A percentile compares a stretch with the other conserved stretches of the same genome.
Conservation (phyloP, 2,113 vertebrate species). For the Carassius auratus region DNA sequence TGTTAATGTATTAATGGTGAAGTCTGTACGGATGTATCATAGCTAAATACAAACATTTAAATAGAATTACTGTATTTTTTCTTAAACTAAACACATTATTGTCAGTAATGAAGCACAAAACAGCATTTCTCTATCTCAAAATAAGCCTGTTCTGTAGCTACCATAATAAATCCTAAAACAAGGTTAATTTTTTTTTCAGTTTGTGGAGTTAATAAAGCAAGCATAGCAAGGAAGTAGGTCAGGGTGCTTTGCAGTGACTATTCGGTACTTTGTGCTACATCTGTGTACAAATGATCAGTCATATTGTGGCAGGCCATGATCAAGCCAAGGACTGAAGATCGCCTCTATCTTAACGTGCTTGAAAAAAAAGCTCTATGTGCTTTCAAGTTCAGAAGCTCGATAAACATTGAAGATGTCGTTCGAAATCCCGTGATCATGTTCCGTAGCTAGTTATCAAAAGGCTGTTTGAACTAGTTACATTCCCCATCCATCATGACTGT, state of each 20-base stretch:
- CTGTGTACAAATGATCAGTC: background rate
- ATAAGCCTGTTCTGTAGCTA: too few relatives aligned
- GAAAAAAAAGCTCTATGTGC: background rate
- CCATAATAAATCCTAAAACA: too few relatives aligned
- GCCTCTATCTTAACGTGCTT: background rate
- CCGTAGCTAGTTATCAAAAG: slow-evolving; percentile 8
- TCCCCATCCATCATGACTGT: too few relatives aligned
- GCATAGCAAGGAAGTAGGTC: too few relatives aligned
- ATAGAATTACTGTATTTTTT: too few relatives aligned
- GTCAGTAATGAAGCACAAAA: too few relatives aligned
- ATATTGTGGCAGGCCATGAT: slow-evolving; percentile 31
- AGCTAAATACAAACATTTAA: too few relatives aligned
- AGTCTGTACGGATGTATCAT: too few relatives aligned
- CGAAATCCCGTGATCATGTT: background rate
- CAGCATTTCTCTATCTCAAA: too few relatives aligned
- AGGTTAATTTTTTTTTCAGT: too few relatives aligned
- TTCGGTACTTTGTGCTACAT: background rate
- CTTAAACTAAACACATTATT: too few relatives aligned
- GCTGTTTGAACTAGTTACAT: background rate
- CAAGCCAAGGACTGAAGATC: slow-evolving; percentile 14
- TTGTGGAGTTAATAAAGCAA: too few relatives aligned
- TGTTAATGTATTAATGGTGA: background rate
- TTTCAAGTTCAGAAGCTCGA: slow-evolving; percentile 5
- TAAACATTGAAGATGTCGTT: slow-evolving; percentile 21
- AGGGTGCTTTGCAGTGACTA: background rate